phyloP scores from a whole-genome alignment of 1,140 invertebrate genomes.

The Sycophila sp. region DNA sequence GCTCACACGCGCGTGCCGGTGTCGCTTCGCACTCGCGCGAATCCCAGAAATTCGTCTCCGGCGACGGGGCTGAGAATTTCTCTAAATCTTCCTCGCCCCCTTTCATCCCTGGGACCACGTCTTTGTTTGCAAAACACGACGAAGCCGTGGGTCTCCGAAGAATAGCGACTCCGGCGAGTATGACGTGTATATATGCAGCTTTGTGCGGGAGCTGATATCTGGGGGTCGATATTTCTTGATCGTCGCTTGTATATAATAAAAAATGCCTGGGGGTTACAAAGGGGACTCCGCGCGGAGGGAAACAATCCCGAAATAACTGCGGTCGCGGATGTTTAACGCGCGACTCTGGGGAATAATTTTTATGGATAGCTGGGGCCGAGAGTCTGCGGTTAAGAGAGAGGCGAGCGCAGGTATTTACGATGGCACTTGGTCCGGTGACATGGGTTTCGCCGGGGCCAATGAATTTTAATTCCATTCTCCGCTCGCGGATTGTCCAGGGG shows the following conservation, averaged over 20 bases:
- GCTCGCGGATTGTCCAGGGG: slow-evolving; percentile 46
- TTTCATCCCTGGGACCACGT: not conserved
- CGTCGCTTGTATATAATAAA: slow-evolving; percentile 29
- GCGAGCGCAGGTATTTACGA: slow-evolving; percentile 63
- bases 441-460: slow-evolving; percentile 64
- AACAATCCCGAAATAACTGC: slow-evolving; percentile 40
- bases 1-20: slow-evolving; percentile 11
- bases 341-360: slow-evolving; percentile 58
- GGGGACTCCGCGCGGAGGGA: not conserved
- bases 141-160: not conserved
- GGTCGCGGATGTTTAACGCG: slow-evolving; percentile 51
- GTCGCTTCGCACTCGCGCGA: no score
- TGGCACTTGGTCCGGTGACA: slow-evolving; percentile 63
- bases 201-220: slow-evolving; percentile 32
- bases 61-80: not conserved
- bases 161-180: no score
- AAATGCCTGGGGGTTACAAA: not conserved
- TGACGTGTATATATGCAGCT: not conserved
- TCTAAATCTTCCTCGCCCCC: slow-evolving; percentile 3
- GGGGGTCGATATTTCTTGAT: slow-evolving; percentile 31
- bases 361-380: slow-evolving; percentile 46
- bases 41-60: slow-evolving; percentile 4
- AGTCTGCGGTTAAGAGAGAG: slow-evolving; percentile 44
- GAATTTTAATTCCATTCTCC: slow-evolving; percentile 65
- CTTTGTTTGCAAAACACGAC: slow-evolving; percentile 8